These are phyloP conservation scores for Heliconius charithonia DNA, from an alignment of 2,888 invertebrate genomes.

Conservation along the genomic window DNA sequence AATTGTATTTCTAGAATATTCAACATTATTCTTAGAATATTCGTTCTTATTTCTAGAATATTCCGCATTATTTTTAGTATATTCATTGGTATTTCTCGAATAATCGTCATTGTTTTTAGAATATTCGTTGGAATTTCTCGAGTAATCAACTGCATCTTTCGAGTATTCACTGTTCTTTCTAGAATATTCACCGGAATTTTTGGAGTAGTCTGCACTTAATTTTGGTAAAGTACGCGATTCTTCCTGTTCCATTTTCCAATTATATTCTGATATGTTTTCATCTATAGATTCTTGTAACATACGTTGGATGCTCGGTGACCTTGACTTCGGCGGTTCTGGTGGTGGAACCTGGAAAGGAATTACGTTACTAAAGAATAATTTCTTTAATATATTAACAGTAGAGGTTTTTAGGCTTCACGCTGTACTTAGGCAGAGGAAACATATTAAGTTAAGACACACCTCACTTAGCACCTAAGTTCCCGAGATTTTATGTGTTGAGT, in stretches of 20 bases:
- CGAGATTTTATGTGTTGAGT: no score
- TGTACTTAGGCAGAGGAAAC: no score
- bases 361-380: background rate
- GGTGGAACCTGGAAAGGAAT: constrained; percentile 81
- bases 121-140: constrained; percentile 16
- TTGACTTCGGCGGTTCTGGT: constrained; percentile 86
- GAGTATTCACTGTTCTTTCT: constrained; percentile 78
- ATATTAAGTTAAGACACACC: no score
- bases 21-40: constrained; percentile 18
- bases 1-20: constrained; percentile 21
- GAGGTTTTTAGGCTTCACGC: background rate
- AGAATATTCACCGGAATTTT: constrained; percentile 82
- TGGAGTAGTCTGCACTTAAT: constrained; percentile 67
- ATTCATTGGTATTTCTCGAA: constrained; percentile 19
- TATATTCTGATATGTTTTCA: constrained; percentile 74
- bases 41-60: constrained; percentile 20
- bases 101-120: constrained; percentile 18
- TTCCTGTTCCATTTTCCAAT: constrained; percentile 74
- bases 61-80: constrained; percentile 14
- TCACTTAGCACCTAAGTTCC: no score
- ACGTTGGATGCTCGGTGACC: constrained; percentile 78
- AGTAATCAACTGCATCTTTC: constrained; percentile 10
- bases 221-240: constrained; percentile 58
- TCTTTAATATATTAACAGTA: background rate
- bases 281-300: constrained; percentile 76